These are phyloP conservation scores for Sminthurides aquaticus DNA, from an alignment of 2,888 invertebrate genomes.

Conservation along the genomic window DNA sequence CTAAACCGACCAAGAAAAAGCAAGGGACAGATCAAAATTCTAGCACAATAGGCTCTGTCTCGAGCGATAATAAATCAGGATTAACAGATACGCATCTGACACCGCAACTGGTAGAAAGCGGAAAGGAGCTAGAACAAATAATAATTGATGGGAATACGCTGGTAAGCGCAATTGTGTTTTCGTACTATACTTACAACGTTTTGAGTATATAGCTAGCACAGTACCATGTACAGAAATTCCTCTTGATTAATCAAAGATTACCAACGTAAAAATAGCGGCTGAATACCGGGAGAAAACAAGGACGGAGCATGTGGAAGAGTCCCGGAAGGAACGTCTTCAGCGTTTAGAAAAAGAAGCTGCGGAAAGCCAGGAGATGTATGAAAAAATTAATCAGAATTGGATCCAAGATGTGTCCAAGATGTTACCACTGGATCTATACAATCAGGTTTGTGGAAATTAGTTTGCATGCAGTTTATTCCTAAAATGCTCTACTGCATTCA, in stretches of 20 bases:
- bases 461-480: not conserved
- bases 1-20: not conserved
- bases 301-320: conserved; percentile 42
- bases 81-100: conserved; percentile 22
- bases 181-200: no score
- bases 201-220: not conserved
- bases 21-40: no score
- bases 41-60: not conserved
- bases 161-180: conserved; percentile 15
- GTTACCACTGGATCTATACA: conserved; percentile 68
- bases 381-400: conserved; percentile 63
- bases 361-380: conserved; percentile 58
- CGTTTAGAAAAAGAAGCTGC: conserved; percentile 62
- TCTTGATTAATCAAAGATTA: conserved; percentile 25
- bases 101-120: conserved; percentile 33
- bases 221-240: not conserved
- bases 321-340: conserved; percentile 49
- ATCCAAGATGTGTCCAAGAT: conserved; percentile 56
- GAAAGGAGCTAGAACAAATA: conserved; percentile 37
- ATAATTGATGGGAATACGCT: conserved; percentile 36
- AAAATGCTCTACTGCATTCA: not conserved
- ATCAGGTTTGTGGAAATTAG: conserved; percentile 51
- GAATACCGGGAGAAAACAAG: conserved; percentile 36
- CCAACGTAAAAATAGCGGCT: conserved; percentile 37
- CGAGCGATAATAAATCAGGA: not conserved